A percentile compares a stretch with the other conserved stretches of the same genome.
phyloP scores from a whole-genome alignment of 2,797 vertebrate genomes.

The Erithacus rubecula region DNA sequence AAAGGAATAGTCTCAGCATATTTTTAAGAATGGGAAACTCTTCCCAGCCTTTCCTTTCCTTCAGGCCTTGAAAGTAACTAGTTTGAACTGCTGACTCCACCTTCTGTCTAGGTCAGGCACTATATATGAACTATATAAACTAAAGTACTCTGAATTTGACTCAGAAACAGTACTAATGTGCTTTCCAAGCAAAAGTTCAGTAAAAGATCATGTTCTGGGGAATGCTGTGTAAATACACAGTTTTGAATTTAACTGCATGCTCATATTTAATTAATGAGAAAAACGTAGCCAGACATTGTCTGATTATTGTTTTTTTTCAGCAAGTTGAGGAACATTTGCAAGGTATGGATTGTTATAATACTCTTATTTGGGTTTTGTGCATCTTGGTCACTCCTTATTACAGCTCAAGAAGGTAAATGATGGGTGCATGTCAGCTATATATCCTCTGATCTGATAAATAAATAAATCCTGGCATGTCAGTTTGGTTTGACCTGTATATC shows the following conservation, averaged over 20 bases:
- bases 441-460: neutral
- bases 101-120: conserved; percentile 13
- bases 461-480: neutral
- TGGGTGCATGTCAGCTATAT: neutral
- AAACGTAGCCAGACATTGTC: neutral
- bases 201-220: neutral
- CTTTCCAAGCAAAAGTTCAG: neutral
- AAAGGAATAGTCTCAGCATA: conserved; percentile 25
- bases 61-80: neutral
- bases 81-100: neutral
- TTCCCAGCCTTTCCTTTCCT: conserved; percentile 29
- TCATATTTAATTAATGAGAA: neutral
- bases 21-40: conserved; percentile 64
- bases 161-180: neutral
- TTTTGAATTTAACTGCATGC: neutral
- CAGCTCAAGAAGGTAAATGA: neutral
- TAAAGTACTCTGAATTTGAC: neutral
- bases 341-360: neutral
- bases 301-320: neutral
- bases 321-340: neutral
- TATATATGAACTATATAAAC: neutral
- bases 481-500: conserved; percentile 20
- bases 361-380: neutral
- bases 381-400: neutral
- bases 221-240: neutral